phyloP scores from a whole-genome alignment of 1,140 invertebrate species.

The Drosophila pseudoobscura region DNA sequence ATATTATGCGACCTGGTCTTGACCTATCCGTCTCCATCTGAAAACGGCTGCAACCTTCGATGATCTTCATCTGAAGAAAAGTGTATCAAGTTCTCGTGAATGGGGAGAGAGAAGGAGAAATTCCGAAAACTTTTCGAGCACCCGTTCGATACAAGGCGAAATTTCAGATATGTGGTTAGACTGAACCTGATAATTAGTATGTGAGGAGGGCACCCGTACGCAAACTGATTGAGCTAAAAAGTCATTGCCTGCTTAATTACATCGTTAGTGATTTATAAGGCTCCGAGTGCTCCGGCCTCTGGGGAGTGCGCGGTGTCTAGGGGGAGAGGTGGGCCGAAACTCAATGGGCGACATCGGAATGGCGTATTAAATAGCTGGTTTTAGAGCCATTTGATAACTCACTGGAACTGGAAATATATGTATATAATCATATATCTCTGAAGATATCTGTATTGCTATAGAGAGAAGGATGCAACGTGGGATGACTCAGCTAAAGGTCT shows the following conservation, averaged over 20 bases:
- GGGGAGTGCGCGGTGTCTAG: slow-evolving; percentile 10
- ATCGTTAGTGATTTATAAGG: slow-evolving; percentile 28
- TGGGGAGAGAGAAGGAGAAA: neutral
- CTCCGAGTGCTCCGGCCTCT: slow-evolving; percentile 13
- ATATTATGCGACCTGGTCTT: neutral
- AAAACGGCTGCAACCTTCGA: no score
- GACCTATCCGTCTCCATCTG: no score
- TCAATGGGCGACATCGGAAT: slow-evolving; percentile 26
- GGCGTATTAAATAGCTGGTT: slow-evolving; percentile 38
- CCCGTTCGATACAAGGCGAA: slow-evolving; percentile 6
- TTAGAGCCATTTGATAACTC: slow-evolving; percentile 12
- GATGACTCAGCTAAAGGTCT: slow-evolving; percentile 55
- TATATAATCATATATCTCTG: neutral
- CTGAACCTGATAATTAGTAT: slow-evolving; percentile 8
- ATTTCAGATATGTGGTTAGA: slow-evolving; percentile 14
- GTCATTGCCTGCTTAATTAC: slow-evolving; percentile 51
- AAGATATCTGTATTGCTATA: slow-evolving; percentile 2
- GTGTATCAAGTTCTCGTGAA: no score
- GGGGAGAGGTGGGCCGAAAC: neutral
- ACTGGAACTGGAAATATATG: neutral
- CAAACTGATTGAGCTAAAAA: slow-evolving; percentile 29
- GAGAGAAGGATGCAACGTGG: slow-evolving; percentile 18
- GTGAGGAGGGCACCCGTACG: neutral
- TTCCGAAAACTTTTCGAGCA: slow-evolving; percentile 14
- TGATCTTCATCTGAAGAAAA: no score